Evolutionary conservation across 2,888 invertebrate species (phyloP).

Genomic region (Erannis defoliaria): DNA sequence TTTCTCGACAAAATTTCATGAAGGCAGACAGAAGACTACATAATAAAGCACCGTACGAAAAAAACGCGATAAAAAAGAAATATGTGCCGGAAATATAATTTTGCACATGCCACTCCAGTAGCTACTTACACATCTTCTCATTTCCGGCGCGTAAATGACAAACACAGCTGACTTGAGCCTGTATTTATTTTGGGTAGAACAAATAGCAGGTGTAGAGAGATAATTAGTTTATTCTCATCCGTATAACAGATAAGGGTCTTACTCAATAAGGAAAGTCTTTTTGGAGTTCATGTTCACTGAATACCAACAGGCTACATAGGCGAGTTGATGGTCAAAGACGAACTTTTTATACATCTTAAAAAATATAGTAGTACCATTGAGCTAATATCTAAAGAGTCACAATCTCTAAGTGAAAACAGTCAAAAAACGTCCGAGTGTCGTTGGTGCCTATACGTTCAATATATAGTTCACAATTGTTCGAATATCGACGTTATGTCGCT

Average conservation of each 20-base stretch:
- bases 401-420: no score
- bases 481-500: no score
- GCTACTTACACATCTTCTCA: conserved; percentile 17
- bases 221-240: background rate
- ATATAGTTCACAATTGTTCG: no score
- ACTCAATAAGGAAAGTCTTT: no score
- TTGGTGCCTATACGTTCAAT: no score
- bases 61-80: conserved; percentile 12
- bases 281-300: no score
- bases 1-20: conserved; percentile 6
- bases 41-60: conserved; percentile 15
- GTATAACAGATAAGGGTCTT: background rate
- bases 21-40: conserved; percentile 1
- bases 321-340: no score
- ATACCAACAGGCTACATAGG: no score
- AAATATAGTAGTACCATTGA: no score
- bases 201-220: conserved; percentile 6
- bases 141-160: conserved; percentile 32
- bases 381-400: no score
- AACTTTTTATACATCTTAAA: no score
- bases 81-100: conserved; percentile 21
- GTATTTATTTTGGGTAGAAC: conserved; percentile 11
- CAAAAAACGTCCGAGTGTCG: no score
- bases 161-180: conserved; percentile 45
- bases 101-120: conserved; percentile 19